A percentile compares a stretch with the other conserved stretches of the same genome.
phyloP scores from a whole-genome alignment of 2,797 vertebrate genomes.

The Siniperca undulata region DNA sequence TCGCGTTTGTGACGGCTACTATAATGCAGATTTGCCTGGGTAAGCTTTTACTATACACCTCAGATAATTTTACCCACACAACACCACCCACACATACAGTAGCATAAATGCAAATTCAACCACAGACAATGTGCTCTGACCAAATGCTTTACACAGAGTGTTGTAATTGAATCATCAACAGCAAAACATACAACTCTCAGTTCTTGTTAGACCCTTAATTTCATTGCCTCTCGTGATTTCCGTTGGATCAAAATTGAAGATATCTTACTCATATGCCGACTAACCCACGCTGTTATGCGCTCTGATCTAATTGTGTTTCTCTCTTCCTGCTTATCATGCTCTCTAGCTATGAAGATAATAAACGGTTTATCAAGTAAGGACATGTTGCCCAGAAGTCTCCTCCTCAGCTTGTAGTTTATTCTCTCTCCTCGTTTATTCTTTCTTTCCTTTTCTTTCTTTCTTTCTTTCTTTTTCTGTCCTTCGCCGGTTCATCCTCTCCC shows the following conservation, averaged over 20 bases:
- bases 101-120: constrained; percentile 45
- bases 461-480: constrained; percentile 20
- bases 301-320: constrained; percentile 99
- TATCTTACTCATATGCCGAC: constrained; percentile 75
- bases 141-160: constrained; percentile 45
- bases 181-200: constrained; percentile 44
- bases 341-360: constrained; percentile 99
- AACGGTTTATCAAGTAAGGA: constrained; percentile 99
- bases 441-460: background rate
- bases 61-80: constrained; percentile 77
- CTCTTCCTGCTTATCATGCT: constrained; percentile 98
- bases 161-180: constrained; percentile 84
- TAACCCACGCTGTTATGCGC: constrained; percentile 79
- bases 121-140: constrained; percentile 48
- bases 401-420: constrained; percentile 82
- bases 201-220: constrained; percentile 84
- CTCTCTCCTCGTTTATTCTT: constrained; percentile 69
- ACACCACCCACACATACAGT: constrained; percentile 56
- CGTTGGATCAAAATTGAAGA: constrained; percentile 71
- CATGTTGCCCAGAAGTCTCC: constrained; percentile 93
- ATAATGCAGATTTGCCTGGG: constrained; percentile 99
- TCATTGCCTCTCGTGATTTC: constrained; percentile 61
- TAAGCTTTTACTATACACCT: constrained; percentile 95
- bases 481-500: constrained; percentile 40
- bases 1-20: constrained; percentile 99